phyloP scores from a whole-genome alignment of 2,113 vertebrate genomes.

The Labeo rohita region DNA sequence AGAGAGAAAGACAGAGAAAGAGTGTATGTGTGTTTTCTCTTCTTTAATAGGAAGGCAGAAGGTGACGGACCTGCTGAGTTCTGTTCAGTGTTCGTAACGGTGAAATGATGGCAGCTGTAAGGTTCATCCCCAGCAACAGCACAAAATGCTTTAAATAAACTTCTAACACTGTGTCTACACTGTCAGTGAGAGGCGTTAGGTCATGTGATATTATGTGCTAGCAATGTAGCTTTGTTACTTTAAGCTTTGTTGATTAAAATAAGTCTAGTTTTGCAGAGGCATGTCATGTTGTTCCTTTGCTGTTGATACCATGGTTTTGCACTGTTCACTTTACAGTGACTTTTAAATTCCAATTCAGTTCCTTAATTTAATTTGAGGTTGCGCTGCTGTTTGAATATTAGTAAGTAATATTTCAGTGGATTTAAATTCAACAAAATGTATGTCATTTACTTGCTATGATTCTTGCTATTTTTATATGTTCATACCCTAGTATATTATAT shows the following conservation, averaged over 20 bases:
- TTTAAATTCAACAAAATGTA: too few relatives aligned
- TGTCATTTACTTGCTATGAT: too few relatives aligned
- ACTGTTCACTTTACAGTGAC: neutral
- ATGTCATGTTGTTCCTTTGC: neutral
- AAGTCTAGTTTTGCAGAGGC: neutral
- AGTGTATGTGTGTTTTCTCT: neutral
- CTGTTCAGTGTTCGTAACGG: slow-evolving; percentile 35
- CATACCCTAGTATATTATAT: neutral
- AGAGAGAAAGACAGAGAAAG: neutral
- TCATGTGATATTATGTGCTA: neutral
- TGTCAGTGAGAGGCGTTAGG: neutral
- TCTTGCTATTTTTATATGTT: neutral
- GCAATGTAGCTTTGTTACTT: neutral
- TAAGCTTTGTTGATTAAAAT: neutral
- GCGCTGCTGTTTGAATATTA: neutral
- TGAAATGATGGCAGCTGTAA: slow-evolving; percentile 50
- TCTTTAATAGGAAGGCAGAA: slow-evolving; percentile 29
- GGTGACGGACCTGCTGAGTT: slow-evolving; percentile 10
- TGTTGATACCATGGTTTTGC: neutral
- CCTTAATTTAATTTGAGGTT: neutral
- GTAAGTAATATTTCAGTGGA: neutral
- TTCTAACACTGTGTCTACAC: neutral
- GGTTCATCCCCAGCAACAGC: slow-evolving; percentile 11
- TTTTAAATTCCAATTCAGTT: neutral
- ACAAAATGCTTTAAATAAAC: slow-evolving; percentile 51